phyloP scores from a whole-genome alignment of 1,140 invertebrate genomes.

The Hormaphis cornu region DNA sequence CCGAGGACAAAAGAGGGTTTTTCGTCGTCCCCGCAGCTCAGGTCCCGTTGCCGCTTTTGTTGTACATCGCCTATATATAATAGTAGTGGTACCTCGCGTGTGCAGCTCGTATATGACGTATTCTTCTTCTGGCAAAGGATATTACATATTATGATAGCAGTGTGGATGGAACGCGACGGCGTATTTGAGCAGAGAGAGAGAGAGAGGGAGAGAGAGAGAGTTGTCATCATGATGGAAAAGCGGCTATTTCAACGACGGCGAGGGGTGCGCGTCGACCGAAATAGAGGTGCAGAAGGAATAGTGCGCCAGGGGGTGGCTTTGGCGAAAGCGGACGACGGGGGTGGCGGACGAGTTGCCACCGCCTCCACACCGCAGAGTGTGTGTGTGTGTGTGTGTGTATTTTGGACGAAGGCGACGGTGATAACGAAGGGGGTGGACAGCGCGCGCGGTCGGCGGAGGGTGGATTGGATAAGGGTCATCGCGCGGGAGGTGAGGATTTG shows the following conservation, averaged over 20 bases:
- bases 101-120: not conserved
- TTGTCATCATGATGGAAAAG: not conserved
- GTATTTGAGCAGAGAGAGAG: not conserved
- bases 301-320: not conserved
- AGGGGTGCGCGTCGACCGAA: not conserved
- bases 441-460: too few relatives aligned
- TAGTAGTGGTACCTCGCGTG: conserved; percentile 16
- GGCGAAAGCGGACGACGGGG: not conserved
- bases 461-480: not conserved
- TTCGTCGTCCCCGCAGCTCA: conserved; percentile 6
- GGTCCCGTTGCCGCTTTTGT: not conserved
- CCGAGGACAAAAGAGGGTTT: conserved; percentile 15
- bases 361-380: not conserved
- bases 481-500: conserved; percentile 16
- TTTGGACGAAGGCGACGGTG: not conserved
- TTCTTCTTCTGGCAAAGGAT: conserved; percentile 18
- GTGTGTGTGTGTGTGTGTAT: conserved; percentile 8
- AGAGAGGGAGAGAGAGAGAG: not conserved
- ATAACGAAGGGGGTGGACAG: not conserved
- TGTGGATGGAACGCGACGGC: too few relatives aligned
- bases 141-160: conserved; percentile 17
- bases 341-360: not conserved
- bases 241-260: not conserved
- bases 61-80: too few relatives aligned
- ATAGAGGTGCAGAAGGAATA: not conserved